These are phyloP conservation scores for Bombus sibiricus DNA, from an alignment of 1,140 invertebrate species.

Conservation along the genomic window DNA sequence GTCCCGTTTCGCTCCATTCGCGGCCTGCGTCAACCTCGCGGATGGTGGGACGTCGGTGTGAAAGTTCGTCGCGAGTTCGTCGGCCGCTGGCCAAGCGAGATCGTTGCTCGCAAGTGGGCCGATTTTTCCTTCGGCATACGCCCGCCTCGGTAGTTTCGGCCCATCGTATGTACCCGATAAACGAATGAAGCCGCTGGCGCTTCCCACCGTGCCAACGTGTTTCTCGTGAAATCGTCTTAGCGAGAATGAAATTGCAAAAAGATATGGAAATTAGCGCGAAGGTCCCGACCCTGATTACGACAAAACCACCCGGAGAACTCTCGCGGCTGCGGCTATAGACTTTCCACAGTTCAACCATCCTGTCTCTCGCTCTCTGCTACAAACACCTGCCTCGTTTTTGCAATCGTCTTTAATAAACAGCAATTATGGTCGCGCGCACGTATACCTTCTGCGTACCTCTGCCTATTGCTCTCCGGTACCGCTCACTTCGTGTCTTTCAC, in stretches of 20 bases:
- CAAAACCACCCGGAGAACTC: conserved; percentile 30
- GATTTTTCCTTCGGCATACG: conserved; percentile 27
- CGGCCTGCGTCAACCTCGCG: conserved; percentile 18
- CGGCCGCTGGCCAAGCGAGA: neutral
- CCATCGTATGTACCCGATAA: too few species aligned
- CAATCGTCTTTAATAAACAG: conserved; percentile 69
- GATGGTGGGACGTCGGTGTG: conserved; percentile 29
- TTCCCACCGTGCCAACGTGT: too few species aligned
- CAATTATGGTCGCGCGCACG: conserved; percentile 56
- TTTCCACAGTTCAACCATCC: conserved; percentile 25
- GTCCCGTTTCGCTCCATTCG: conserved; percentile 41
- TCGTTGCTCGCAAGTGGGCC: neutral
- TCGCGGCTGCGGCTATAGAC: conserved; percentile 24
- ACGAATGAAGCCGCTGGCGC: too few species aligned
- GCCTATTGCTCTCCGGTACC: neutral
- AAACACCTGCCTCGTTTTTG: conserved; percentile 66
- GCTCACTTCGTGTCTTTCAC: neutral
- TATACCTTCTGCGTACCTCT: conserved; percentile 11
- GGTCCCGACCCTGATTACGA: conserved; percentile 6
- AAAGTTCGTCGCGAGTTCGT: conserved; percentile 24
- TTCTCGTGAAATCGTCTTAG: too few species aligned
- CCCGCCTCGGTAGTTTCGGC: neutral
- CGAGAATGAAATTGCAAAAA: conserved; percentile 57
- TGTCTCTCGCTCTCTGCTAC: neutral
- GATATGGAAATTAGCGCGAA: conserved; percentile 57